phyloP scores from a whole-genome alignment of 2,888 invertebrate genomes.

The Chrysodeixis includens region DNA sequence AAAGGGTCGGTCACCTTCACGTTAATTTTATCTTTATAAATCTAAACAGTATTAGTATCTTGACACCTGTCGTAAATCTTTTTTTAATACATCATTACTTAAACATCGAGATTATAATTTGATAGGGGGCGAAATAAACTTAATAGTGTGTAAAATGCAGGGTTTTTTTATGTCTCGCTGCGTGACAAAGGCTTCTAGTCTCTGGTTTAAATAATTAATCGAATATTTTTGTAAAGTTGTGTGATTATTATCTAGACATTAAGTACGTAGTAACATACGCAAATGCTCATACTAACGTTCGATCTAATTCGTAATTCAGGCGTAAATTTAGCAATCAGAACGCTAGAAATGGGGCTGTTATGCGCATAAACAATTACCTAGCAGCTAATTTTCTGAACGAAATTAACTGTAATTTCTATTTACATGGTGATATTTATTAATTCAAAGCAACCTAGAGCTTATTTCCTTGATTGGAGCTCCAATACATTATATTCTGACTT shows the following conservation, averaged over 20 bases:
- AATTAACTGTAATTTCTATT: slow-evolving; percentile 19
- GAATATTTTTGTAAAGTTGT: background rate
- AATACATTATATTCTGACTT: slow-evolving; percentile 7
- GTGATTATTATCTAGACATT: background rate
- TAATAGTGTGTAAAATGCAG: background rate
- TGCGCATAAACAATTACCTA: slow-evolving; percentile 30
- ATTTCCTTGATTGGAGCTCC: background rate
- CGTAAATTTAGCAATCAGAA: slow-evolving; percentile 27
- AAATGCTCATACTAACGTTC: slow-evolving; percentile 8
- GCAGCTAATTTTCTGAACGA: slow-evolving; percentile 11
- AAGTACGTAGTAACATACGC: background rate
- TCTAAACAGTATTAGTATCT: background rate
- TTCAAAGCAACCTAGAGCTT: background rate
- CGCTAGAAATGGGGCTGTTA: slow-evolving; percentile 15
- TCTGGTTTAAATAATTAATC: too few species aligned
- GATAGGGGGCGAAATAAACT: background rate
- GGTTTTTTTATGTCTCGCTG: too few species aligned
- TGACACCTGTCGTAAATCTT: background rate
- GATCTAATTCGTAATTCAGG: slow-evolving; percentile 15
- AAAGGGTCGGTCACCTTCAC: slow-evolving; percentile 6
- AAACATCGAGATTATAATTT: background rate
- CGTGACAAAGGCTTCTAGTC: too few species aligned
- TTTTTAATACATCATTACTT: background rate
- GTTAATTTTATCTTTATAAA: background rate
- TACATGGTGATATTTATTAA: background rate